Percentiles rank a stretch among this genome's conserved stretches.
Conservation (phyloP, 2,113 vertebrate genomes). For the Heptranchias perlo region DNA sequence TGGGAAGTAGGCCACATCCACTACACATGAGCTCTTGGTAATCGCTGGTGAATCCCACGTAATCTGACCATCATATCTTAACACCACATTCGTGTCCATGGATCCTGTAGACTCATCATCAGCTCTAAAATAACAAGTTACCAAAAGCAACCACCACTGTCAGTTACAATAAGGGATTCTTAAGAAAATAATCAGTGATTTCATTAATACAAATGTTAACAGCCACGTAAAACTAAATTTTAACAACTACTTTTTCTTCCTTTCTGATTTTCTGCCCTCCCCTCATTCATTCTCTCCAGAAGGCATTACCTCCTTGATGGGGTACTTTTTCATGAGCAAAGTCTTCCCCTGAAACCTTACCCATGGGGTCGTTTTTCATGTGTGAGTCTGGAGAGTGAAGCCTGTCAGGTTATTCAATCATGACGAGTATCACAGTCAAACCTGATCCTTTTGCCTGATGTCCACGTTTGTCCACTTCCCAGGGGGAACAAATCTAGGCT, state of each 20-base stretch:
- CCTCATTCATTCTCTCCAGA: background rate
- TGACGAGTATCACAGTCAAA: no score
- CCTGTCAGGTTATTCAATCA: no score
- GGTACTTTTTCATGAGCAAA: background rate
- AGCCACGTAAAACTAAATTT: background rate
- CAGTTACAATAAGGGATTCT: background rate
- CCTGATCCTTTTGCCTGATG: no score
- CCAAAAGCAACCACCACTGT: background rate
- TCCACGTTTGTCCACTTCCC: no score
- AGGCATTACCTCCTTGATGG: background rate
- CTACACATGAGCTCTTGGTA: slow-evolving; percentile 91
- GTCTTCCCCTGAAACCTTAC: background rate
- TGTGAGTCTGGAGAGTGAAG: no score
- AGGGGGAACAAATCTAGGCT: no score
- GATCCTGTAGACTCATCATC: slow-evolving; percentile 83
- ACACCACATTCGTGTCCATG: slow-evolving; percentile 84
- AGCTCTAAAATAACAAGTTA: slow-evolving; percentile 59
- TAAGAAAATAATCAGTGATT: background rate
- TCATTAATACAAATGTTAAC: background rate
- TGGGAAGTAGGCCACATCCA: slow-evolving; percentile 92
- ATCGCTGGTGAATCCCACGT: slow-evolving; percentile 93
- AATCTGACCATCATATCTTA: slow-evolving; percentile 86
- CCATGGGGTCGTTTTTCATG: background rate
- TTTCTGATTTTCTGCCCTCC: background rate
- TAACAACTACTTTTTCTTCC: background rate